Percentiles rank a stretch among this genome's conserved stretches.
Evolutionary conservation across 1,140 invertebrate species (phyloP).

Genomic region (Diorhabda carinulata): DNA sequence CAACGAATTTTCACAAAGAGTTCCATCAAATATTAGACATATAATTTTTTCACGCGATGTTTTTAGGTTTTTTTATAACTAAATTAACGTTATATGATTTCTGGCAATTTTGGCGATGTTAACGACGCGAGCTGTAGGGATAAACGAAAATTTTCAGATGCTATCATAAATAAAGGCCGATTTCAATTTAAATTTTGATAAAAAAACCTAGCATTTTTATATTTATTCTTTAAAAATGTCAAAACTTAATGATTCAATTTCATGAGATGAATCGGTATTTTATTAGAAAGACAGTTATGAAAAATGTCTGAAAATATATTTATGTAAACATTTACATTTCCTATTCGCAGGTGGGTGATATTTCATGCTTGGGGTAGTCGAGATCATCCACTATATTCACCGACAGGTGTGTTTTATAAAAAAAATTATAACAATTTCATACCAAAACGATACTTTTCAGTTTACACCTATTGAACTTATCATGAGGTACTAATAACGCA

Average conservation of each 20-base stretch:
- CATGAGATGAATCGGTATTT: conserved; percentile 3
- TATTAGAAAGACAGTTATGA: conserved; percentile 6
- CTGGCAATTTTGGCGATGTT: too few relatives aligned
- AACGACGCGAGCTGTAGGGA: too few relatives aligned
- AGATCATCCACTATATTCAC: neutral
- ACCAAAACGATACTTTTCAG: neutral
- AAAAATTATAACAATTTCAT: neutral
- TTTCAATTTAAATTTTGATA: too few relatives aligned
- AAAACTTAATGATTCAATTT: conserved; percentile 2
- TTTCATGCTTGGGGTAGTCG: conserved; percentile 10
- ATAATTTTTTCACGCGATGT: too few relatives aligned
- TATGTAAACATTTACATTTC: conserved; percentile 14
- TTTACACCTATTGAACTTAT: neutral
- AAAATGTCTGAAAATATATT: conserved; percentile 14
- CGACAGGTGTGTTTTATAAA: neutral
- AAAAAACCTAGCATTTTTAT: too few relatives aligned
- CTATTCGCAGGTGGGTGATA: conserved; percentile 12
- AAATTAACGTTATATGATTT: too few relatives aligned
- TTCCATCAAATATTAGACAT: too few relatives aligned
- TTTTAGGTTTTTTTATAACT: too few relatives aligned
- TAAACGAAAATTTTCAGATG: too few relatives aligned
- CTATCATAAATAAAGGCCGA: too few relatives aligned
- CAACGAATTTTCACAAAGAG: too few relatives aligned
- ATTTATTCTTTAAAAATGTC: too few relatives aligned
- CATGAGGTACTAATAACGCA: neutral